Evolutionary conservation across 2,888 invertebrate species (phyloP).

Genomic region (Ectemnius cavifrons): DNA sequence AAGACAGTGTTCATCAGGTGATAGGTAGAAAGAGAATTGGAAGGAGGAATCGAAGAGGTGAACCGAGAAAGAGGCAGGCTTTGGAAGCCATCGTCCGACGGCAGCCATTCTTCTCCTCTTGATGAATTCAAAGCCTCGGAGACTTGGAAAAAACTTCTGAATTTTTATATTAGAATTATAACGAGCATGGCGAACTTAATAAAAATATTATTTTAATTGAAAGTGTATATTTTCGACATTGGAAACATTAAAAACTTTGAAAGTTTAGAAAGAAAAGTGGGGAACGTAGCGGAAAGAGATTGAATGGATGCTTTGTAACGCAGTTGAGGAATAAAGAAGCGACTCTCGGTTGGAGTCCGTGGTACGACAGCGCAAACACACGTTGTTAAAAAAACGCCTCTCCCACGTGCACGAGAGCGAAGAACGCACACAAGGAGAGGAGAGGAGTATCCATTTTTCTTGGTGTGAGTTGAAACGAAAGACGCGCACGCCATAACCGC

Average conservation of each 20-base stretch:
- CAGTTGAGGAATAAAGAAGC: background rate
- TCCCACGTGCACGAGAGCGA: conserved; percentile 15
- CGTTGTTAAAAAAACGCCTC: conserved; percentile 38
- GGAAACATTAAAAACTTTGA: too few relatives aligned
- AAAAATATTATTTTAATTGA: too few relatives aligned
- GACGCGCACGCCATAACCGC: conserved; percentile 58
- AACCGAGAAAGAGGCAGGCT: conserved; percentile 20
- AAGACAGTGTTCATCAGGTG: conserved; percentile 27
- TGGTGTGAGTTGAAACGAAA: conserved; percentile 39
- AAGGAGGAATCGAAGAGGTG: conserved; percentile 48
- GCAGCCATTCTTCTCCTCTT: conserved; percentile 62
- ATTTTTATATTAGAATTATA: too few relatives aligned
- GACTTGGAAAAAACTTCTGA: too few relatives aligned
- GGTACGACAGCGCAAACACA: conserved; percentile 22
- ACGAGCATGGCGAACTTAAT: too few relatives aligned
- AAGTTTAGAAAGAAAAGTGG: too few relatives aligned
- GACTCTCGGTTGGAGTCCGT: conserved; percentile 6
- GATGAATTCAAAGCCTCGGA: too few relatives aligned
- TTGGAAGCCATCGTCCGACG: conserved; percentile 67
- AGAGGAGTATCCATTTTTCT: conserved; percentile 43
- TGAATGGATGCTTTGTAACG: too few relatives aligned
- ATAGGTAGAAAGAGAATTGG: conserved; percentile 45
- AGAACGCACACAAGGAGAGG: conserved; percentile 17
- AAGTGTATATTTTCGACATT: too few relatives aligned
- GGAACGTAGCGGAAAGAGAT: too few relatives aligned